Evolutionary conservation across 2,888 invertebrate species (phyloP), one percentile per base, ranked within the genome.

Genomic region (Caenorhabditis japonica): DNA sequence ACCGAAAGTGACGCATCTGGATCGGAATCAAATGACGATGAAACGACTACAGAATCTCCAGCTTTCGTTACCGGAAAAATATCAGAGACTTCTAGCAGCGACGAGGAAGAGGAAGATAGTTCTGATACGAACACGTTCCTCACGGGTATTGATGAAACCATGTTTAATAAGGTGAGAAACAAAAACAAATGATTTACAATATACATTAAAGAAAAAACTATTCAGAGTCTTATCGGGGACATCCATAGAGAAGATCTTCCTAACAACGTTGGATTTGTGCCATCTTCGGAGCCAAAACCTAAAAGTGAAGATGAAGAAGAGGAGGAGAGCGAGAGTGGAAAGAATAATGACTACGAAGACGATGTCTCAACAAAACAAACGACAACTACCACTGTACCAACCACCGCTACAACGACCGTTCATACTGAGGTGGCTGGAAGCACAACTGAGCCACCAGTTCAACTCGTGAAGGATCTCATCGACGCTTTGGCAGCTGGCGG

Each of bases 361-460:
- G 55, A 59, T 7, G 64, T 60, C 2, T 41, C 56, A 25, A 52
- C 41, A 43, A 74, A 56, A 30, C 49, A 51, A 7, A 60, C 27
- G 10, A 46, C 64, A 13, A 64, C 64, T 4, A 27, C 46, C 13
- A n/a, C 34, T 1, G 43, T 59, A 23, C 34, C 53, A 13, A 59
- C 62, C 4, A 30, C 64, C 3, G 15, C 49, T 13, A 39, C 59
- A n/a, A n/a, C 39, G 21, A 38, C 41, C 17, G 49, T 55, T 1
- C 61, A 51, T 1, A 59, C 70, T 15, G 59, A 56, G 43, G 23
- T 44, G 7, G 5, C 59, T 3, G 53, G 39, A 60, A 38, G 66
- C 3, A 83, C 84, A 1, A 75, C 82, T n/a, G 84, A 84, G 58
- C 84, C 84, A n/a, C 84, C 84, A 13, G 84, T 84, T 23, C 81